These are phyloP conservation scores for Vidua macroura DNA, from an alignment of 2,113 vertebrate species.

Conservation along the genomic window DNA sequence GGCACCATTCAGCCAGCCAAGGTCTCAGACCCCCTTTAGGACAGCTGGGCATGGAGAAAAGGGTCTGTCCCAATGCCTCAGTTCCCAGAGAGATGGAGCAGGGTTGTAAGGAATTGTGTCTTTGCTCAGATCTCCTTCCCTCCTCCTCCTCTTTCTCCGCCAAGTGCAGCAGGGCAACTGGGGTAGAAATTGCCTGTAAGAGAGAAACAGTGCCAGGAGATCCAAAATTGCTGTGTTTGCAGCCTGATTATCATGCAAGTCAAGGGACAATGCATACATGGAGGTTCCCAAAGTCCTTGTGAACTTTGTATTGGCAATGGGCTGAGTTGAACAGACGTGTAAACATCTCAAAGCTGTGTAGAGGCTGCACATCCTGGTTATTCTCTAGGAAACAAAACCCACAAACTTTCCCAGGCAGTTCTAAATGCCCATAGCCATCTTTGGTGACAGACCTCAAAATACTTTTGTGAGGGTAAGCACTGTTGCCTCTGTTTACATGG, in stretches of 20 bases:
- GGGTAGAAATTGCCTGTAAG: neutral
- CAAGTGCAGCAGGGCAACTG: neutral
- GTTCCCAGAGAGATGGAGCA: neutral
- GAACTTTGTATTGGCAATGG: neutral
- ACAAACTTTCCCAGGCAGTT: neutral
- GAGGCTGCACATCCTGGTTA: neutral
- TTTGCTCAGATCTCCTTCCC: neutral
- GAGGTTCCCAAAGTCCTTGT: neutral
- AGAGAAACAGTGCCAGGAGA: neutral
- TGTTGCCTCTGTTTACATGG: neutral
- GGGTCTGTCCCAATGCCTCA: neutral
- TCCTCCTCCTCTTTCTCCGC: neutral
- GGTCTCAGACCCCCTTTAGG: neutral
- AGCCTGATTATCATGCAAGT: neutral
- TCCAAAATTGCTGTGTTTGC: neutral
- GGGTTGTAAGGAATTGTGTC: neutral
- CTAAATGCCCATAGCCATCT: neutral
- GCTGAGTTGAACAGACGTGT: neutral
- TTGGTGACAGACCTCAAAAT: neutral
- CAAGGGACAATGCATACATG: neutral
- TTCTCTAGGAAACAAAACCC: neutral
- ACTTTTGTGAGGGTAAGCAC: neutral
- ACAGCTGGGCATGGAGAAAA: neutral
- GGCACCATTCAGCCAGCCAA: rapidly evolving
- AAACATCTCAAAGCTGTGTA: neutral